Evolutionary conservation across 1,140 invertebrate species (phyloP), one percentile per base, ranked within the genome.

Genomic region (Leptinotarsa texana): DNA sequence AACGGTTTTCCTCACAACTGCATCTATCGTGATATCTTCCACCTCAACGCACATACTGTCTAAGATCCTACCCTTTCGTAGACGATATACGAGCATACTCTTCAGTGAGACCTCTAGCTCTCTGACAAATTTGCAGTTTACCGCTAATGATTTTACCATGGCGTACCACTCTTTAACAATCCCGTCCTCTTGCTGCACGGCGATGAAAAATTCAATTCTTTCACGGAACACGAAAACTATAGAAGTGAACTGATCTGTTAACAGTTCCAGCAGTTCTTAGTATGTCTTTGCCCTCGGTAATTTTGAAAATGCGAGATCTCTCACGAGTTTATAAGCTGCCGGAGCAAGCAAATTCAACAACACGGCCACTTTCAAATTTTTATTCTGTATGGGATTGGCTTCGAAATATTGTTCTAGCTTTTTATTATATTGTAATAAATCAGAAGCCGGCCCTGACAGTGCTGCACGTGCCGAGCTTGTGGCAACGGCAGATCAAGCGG

Each of bases 21-120:
- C n/a, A 17, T 51, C 49, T n/a, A 15, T 15, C 17, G 13, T 51
- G 13, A 3, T n/a, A 13, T n/a, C 49, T 51, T 51, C 49, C 3
- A n/a, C 4, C 15, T 75, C 74, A 33, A 47, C 74, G 57, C 70
- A 75, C 62, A 75, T 13, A 42, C 70, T 21, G 24, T 72, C 66
- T 17, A 72, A 67, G 17, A 75, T 42, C 13, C 42, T 13, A 15
- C 49, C 65, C 11, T n/a, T 42, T 62, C 22, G 72, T 51, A 75
- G 22, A 4, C 69, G 70, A 21, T 51, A 42, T 22, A 75, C 63
- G 62, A 75, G 67, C 42, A 68, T 75, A 33, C 73, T 70, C 18
- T 75, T 75, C 3, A 75, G 18, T 13, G 61, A 3, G 3, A 69
- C 21, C 4, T 66, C 47, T 33, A 75, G 33, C 5, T 17, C 13